phyloP scores from a whole-genome alignment of 2,797 vertebrate genomes.

The Poecilia wingei region DNA sequence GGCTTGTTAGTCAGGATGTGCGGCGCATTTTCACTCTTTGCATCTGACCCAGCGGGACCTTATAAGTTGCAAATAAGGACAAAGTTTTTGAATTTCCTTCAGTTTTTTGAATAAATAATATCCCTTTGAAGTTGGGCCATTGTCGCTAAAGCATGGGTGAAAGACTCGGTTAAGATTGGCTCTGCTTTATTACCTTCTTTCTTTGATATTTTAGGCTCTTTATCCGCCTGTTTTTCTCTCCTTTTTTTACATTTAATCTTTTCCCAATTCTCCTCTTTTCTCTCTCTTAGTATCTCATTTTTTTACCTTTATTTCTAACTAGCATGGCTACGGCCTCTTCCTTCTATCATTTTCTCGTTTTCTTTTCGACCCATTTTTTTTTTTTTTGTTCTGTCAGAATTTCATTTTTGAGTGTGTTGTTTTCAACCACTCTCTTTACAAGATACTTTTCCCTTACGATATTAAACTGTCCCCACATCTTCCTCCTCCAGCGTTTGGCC shows the following conservation, averaged over 20 bases:
- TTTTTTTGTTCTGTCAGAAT: neutral
- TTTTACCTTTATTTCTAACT: slow-evolving; percentile 8
- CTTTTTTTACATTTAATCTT: slow-evolving; percentile 21
- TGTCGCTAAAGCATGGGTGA: slow-evolving; percentile 15
- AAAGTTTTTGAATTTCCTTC: slow-evolving; percentile 30
- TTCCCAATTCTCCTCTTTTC: slow-evolving; percentile 15
- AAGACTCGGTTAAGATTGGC: slow-evolving; percentile 41
- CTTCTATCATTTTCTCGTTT: slow-evolving; percentile 21
- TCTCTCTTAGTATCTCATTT: slow-evolving; percentile 10
- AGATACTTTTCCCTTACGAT: neutral
- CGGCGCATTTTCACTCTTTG: slow-evolving; percentile 38
- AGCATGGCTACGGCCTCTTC: slow-evolving; percentile 9
- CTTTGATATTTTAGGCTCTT: slow-evolving; percentile 47
- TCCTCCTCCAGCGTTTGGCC: slow-evolving; percentile 86
- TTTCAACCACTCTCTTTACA: slow-evolving; percentile 5
- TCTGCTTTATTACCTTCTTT: slow-evolving; percentile 47
- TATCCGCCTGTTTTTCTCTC: slow-evolving; percentile 35
- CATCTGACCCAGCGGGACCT: slow-evolving; percentile 40
- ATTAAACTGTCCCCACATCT: neutral
- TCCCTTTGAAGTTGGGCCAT: slow-evolving; percentile 43
- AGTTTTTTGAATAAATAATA: slow-evolving; percentile 40
- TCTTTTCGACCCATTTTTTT: slow-evolving; percentile 25
- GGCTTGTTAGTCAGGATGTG: slow-evolving; percentile 60
- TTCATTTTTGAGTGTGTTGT: neutral
- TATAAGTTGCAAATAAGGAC: slow-evolving; percentile 28